Conservation (phyloP, 2,113 vertebrate genomes). For the Noturus placidus region DNA sequence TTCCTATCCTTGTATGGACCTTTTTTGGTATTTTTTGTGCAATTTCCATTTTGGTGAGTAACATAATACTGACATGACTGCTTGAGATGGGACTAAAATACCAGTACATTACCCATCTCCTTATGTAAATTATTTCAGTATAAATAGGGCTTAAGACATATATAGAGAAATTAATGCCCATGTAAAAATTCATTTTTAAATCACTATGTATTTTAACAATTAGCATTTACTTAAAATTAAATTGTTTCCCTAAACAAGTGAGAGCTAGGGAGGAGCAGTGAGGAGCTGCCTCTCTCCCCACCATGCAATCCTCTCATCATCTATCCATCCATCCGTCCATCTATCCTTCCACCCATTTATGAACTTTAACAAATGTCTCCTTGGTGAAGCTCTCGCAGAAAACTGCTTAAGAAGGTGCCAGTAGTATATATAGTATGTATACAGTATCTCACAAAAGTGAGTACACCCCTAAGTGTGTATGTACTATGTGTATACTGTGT, state of each 20-base stretch:
- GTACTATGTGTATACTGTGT: no score
- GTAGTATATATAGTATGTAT: no score
- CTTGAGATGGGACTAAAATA: neutral
- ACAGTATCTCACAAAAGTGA: no score
- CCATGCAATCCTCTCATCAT: rapidly evolving
- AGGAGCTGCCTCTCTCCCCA: neutral
- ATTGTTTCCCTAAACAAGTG: neutral
- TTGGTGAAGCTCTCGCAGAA: neutral
- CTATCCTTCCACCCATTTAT: neutral
- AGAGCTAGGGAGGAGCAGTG: neutral
- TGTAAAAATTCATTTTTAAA: neutral
- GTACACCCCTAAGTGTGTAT: no score
- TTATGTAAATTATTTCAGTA: neutral
- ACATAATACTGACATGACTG: neutral
- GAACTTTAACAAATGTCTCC: neutral
- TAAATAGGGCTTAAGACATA: neutral
- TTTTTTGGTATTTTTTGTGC: neutral
- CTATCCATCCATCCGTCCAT: neutral
- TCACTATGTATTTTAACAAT: neutral
- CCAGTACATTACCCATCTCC: neutral
- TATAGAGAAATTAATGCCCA: neutral
- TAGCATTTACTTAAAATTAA: neutral
- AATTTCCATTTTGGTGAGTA: neutral
- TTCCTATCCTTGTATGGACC: neutral
- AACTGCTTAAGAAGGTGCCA: neutral